phyloP scores from a whole-genome alignment of 1,140 invertebrate species.

The Sminthurinus signatus region DNA sequence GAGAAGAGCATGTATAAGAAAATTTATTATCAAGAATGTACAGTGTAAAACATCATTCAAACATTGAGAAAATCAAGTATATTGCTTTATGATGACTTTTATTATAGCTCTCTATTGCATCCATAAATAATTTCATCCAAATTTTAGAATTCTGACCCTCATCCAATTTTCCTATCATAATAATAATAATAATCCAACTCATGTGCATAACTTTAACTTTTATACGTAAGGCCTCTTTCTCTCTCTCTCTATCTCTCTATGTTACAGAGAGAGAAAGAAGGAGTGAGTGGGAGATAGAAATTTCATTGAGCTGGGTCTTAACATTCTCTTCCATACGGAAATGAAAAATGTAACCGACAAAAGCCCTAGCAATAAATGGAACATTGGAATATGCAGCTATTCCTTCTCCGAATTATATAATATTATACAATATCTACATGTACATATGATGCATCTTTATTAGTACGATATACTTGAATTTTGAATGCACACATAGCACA shows the following conservation, averaged over 20 bases:
- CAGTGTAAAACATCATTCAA: constrained; percentile 3
- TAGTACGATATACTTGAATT: no score
- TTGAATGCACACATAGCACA: no score
- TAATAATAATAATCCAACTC: no score
- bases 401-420: no score
- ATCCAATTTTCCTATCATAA: constrained; percentile 5
- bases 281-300: no score
- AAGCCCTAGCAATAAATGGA: constrained; percentile 3
- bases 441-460: no score
- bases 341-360: constrained; percentile 3
- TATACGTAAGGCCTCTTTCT: neutral
- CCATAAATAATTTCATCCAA: constrained; percentile 20
- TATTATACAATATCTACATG: no score
- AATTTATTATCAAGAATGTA: no score
- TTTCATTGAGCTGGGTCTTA: no score
- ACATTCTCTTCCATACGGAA: constrained; percentile 12
- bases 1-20: no score
- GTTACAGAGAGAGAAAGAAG: no score
- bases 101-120: constrained; percentile 16
- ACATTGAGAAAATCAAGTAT: constrained; percentile 2
- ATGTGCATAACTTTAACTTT: neutral
- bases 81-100: constrained; percentile 31
- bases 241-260: no score
- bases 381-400: neutral
- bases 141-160: constrained; percentile 8